phyloP scores from a whole-genome alignment of 2,888 invertebrate species.

The Melitaea athalia region DNA sequence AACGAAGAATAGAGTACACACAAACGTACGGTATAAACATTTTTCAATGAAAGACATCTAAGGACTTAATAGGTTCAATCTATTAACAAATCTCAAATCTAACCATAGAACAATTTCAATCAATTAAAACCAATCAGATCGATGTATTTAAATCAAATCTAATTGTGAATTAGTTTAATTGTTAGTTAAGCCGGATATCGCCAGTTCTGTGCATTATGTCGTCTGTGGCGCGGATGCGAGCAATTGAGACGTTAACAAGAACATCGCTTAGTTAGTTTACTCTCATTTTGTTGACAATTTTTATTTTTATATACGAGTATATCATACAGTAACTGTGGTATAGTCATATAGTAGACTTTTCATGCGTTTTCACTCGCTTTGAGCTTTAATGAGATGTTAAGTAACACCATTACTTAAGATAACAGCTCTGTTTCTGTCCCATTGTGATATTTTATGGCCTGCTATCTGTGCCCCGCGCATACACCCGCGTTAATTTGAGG shows the following conservation, averaged over 20 bases:
- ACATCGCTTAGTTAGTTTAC: slow-evolving; percentile 9
- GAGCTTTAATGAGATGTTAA: no score
- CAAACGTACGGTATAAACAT: no score
- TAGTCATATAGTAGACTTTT: neutral
- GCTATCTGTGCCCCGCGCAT: no score
- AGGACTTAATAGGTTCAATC: neutral
- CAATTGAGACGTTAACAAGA: slow-evolving; percentile 74
- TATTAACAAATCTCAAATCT: neutral
- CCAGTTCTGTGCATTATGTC: slow-evolving; percentile 51
- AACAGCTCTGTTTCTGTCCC: no score
- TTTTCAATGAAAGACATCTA: neutral
- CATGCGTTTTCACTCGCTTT: no score
- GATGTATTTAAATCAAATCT: slow-evolving; percentile 54
- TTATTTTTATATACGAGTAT: slow-evolving; percentile 2
- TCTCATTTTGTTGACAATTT: slow-evolving; percentile 23
- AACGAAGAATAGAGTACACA: no score
- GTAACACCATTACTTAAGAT: no score
- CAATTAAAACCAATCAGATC: slow-evolving; percentile 14
- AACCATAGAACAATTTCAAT: slow-evolving; percentile 10
- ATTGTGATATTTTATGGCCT: no score
- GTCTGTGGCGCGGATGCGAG: slow-evolving; percentile 66
- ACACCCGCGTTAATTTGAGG: no score
- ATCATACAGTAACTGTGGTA: neutral
- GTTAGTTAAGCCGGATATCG: slow-evolving; percentile 50
- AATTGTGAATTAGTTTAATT: slow-evolving; percentile 48